These are phyloP conservation scores for Zosterops borbonicus DNA, from an alignment of 2,113 vertebrate genomes.

Conservation along the genomic window DNA sequence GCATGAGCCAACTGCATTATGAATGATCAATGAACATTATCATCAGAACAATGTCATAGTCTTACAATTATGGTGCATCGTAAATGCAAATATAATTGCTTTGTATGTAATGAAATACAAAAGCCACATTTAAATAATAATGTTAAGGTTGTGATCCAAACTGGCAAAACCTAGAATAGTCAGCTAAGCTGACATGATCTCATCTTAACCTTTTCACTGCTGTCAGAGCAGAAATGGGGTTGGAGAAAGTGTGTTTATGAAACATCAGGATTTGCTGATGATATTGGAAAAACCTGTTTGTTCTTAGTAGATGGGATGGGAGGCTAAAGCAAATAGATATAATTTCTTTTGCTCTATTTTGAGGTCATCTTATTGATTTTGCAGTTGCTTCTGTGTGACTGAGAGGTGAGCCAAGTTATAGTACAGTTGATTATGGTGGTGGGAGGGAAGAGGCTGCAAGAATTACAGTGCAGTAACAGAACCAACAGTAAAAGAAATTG, in stretches of 20 bases:
- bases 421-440: neutral
- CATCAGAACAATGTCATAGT: conserved; percentile 72
- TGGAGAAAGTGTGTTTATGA: neutral
- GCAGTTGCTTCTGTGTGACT: neutral
- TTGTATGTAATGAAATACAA: conserved; percentile 68
- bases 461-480: neutral
- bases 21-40: conserved; percentile 75
- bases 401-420: neutral
- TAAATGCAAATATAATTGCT: conserved; percentile 74
- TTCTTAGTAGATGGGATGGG: neutral
- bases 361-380: conserved; percentile 45
- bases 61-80: conserved; percentile 66
- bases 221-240: neutral
- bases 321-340: conserved; percentile 12
- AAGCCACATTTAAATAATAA: conserved; percentile 68
- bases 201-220: conserved; percentile 48
- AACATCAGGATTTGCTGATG: neutral
- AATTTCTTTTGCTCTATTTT: conserved; percentile 11
- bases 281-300: neutral
- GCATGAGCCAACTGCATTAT: conserved; percentile 61
- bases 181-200: neutral
- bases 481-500: neutral
- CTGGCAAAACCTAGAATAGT: conserved; percentile 15
- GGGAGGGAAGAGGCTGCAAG: neutral
- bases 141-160: conserved; percentile 56